Evolutionary conservation across 1,140 invertebrate species (phyloP), one percentile per base, ranked within the genome.

Genomic region (Drosophila jambulina): DNA sequence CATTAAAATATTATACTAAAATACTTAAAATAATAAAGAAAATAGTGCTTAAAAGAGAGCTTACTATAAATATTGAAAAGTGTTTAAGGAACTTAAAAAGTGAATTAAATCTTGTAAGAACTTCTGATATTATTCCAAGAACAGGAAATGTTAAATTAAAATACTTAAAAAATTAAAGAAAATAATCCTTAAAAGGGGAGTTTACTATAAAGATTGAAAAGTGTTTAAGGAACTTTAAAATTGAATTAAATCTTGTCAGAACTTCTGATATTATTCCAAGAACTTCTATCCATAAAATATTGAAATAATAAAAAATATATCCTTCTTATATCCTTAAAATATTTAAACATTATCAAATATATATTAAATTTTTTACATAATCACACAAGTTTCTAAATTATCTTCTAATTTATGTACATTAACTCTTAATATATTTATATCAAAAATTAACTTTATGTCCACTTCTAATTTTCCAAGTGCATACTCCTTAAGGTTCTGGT

Each of bases 401-500:
- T n/a, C n/a, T n/a, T n/a, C n/a, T n/a, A n/a, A n/a, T n/a, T n/a
- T n/a, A n/a, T n/a, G n/a, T n/a, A n/a, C n/a, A n/a, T n/a, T n/a
- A n/a, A n/a, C n/a, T n/a, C n/a, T n/a, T n/a, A n/a, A n/a, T n/a
- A n/a, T n/a, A n/a, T n/a, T n/a, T n/a, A n/a, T n/a, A n/a, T n/a
- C n/a, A n/a, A 3, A 54, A 23, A 0, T 5, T 54, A 0, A n/a
- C n/a, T 15, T 5, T 19, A 19, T n/a, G 17, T 10, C 1, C 0
- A 4, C 0, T 0, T 19, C 15, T 6, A 13, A 5, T 65, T 45
- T 45, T 17, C 7, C 2, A 45, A 54, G 67, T 70, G 62, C 32
- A 54, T n/a, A 29, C 36, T 7, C 4, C 38, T 27, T 23, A 49
- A 25, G 51, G 25, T 56, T 62, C 58, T 53, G 58, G 19, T 40